Conservation (phyloP, 2,113 vertebrate species). For the Mastomys coucha region DNA sequence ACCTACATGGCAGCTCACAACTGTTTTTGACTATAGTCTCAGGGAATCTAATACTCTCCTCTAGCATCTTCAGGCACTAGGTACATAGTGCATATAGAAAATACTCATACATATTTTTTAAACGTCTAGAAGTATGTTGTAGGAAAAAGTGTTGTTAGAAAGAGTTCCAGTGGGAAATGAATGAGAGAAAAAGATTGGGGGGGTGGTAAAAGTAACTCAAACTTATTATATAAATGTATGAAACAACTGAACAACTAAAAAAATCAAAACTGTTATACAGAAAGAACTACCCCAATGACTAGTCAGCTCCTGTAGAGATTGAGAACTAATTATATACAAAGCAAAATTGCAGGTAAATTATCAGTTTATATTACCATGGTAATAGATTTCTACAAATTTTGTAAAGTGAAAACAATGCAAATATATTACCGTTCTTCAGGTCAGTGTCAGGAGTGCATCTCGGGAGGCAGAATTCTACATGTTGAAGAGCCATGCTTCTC, state of each 20-base stretch:
- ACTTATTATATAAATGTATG: background rate
- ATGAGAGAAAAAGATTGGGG: background rate
- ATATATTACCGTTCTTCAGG: background rate
- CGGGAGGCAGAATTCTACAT: background rate
- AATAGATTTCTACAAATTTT: background rate
- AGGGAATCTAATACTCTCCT: background rate
- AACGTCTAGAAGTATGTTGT: background rate
- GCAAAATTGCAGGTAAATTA: background rate
- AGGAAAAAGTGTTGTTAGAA: no score
- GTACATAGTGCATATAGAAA: background rate
- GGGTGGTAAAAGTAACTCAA: background rate
- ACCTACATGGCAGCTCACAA: background rate
- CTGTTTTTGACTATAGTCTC: background rate
- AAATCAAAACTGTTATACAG: background rate
- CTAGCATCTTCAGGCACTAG: background rate
- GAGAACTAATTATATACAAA: background rate
- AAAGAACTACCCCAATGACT: background rate
- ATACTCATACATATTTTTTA: background rate
- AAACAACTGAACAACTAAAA: background rate
- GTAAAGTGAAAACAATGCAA: background rate
- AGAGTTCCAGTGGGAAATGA: no score
- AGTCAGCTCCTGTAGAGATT: background rate
- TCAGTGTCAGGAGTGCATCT: background rate
- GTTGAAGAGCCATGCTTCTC: background rate
- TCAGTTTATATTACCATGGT: background rate